Evolutionary conservation across 1,140 invertebrate species (phyloP), one percentile per base, ranked within the genome.

Genomic region (Drosophila baimaii): DNA sequence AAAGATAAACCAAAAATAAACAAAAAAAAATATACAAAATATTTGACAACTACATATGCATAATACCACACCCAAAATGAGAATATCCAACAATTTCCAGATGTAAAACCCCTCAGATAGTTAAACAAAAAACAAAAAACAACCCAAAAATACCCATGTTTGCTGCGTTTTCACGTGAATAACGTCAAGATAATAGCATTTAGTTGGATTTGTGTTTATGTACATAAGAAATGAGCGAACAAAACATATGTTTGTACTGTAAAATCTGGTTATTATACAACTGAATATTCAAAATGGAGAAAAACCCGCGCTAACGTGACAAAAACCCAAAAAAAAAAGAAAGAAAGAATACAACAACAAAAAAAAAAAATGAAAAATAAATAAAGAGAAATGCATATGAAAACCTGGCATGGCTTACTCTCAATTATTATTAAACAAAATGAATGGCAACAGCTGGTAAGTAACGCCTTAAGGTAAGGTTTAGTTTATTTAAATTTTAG

Each of bases 321-420:
- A 74, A 41, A 35, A 74, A 41, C 41, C 33, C 8, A 5, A 31
- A 52, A 55, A 59, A 25, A 61, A 47, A 54, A 47, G 23, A 49
- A 31, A 41, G 46, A 31, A 41, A 23, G 27, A 27, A 65, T 33
- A 69, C 23, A 44, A n/a, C n/a, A n/a, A n/a, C n/a, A 29, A 49
- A 66, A 56, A 52, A 51, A 27, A 44, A 73, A 70, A 71, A 3
- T 31, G 25, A 19, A 77, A 77, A 81, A 63, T 71, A 76, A 81
- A 83, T 83, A 83, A 83, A 82, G 61, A 70, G 49, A 78, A 72
- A 85, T 85, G 80, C 46, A 43, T 84, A 85, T 72, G 54, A 25
- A 80, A 75, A 57, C 21, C 12, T 25, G 37, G 35, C 29, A 13
- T 13, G 37, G 37, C 17, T n/a, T 44, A 44, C 29, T 27, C 44